phyloP scores from a whole-genome alignment of 2,797 vertebrate genomes.

The Basileuterus tristriatus region DNA sequence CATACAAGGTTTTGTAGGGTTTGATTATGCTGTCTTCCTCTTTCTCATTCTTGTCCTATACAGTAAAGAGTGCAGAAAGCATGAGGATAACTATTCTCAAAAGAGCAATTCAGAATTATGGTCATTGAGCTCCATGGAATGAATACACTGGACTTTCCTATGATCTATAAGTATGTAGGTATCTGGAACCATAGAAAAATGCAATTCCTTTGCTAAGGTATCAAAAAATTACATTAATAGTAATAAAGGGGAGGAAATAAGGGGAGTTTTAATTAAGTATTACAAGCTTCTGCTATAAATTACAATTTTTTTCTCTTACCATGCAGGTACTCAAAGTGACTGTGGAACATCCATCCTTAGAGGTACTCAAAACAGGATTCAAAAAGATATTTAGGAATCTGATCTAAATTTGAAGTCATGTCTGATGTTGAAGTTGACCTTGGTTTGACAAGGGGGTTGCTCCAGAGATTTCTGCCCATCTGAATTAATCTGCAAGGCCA shows the following conservation, averaged over 20 bases:
- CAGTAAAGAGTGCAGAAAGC: neutral
- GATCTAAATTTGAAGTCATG: neutral
- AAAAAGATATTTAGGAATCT: neutral
- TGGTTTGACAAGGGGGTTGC: neutral
- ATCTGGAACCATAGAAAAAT: neutral
- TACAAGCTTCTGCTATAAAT: neutral
- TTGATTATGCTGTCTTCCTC: neutral
- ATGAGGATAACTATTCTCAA: neutral
- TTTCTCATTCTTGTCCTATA: neutral
- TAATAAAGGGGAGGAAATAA: neutral
- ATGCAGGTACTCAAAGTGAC: neutral
- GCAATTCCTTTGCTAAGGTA: neutral
- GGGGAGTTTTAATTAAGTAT: neutral
- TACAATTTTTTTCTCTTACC: fast-evolving
- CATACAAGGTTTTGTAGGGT: neutral
- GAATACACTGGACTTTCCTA: neutral
- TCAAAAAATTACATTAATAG: neutral
- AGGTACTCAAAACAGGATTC: neutral
- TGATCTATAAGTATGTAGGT: neutral
- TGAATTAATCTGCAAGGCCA: neutral
- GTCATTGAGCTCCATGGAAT: neutral
- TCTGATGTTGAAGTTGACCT: neutral
- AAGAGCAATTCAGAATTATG: neutral
- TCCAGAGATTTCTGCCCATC: neutral
- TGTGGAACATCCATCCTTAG: neutral